Evolutionary conservation across 2,888 invertebrate genomes (phyloP).

Genomic region (Bembecia ichneumoniformis): DNA sequence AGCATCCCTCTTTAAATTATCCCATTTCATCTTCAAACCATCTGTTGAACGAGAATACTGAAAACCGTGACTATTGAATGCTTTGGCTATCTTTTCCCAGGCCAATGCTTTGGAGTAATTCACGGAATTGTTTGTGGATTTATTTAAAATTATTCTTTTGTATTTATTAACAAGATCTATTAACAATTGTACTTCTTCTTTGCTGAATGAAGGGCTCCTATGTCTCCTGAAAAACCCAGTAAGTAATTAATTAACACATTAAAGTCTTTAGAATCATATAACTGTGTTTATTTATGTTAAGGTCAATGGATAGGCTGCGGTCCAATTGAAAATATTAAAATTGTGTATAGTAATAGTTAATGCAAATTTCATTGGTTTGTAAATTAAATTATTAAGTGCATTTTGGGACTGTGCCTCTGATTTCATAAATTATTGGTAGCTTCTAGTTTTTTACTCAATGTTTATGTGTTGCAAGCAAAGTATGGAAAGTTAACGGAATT

Average conservation of each 20-base stretch:
- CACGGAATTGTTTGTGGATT: slow-evolving; percentile 31
- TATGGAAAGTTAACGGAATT: too few relatives aligned
- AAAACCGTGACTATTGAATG: slow-evolving; percentile 37
- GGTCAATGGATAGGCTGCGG: too few relatives aligned
- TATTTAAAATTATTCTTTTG: slow-evolving; percentile 43
- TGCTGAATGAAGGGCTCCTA: slow-evolving; percentile 41
- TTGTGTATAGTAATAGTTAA: too few relatives aligned
- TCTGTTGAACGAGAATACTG: slow-evolving; percentile 31
- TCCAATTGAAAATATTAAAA: too few relatives aligned
- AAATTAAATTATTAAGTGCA: too few relatives aligned
- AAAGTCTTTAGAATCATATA: background rate
- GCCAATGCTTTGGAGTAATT: slow-evolving; percentile 40
- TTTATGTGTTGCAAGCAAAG: too few relatives aligned
- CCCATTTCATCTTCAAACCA: slow-evolving; percentile 49
- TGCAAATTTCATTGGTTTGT: too few relatives aligned
- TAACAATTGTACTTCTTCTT: slow-evolving; percentile 38
- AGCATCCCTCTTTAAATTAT: slow-evolving; percentile 44
- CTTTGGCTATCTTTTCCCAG: slow-evolving; percentile 46
- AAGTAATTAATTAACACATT: background rate
- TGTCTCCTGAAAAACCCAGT: slow-evolving; percentile 8
- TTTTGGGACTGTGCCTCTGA: too few relatives aligned
- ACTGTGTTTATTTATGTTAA: too few relatives aligned
- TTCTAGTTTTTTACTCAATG: too few relatives aligned
- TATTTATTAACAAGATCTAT: slow-evolving; percentile 40
- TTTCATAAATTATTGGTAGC: too few relatives aligned